These are phyloP conservation scores for Drosophila chauvacae DNA, from an alignment of 1,140 invertebrate species.

Conservation along the genomic window DNA sequence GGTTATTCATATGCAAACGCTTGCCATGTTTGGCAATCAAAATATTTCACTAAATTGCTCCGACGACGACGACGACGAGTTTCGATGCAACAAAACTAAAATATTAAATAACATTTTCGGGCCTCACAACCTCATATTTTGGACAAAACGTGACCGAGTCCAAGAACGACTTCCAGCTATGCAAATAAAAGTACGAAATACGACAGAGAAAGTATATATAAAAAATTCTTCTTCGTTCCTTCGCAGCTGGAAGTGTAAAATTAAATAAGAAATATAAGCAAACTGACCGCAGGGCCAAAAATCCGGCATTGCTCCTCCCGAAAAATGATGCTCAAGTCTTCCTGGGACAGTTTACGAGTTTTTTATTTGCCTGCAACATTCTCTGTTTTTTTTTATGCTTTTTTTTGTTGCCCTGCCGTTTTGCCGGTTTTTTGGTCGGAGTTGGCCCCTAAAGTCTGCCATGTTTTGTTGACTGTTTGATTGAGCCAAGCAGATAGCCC, in stretches of 20 bases:
- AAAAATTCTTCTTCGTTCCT: conserved; percentile 13
- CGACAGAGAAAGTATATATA: conserved; percentile 47
- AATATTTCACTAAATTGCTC: conserved; percentile 81
- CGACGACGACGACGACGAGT: conserved; percentile 9
- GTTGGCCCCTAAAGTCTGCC: conserved; percentile 43
- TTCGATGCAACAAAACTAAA: conserved; percentile 60
- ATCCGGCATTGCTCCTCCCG: background rate
- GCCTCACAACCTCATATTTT: conserved; percentile 40
- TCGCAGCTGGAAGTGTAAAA: conserved; percentile 62
- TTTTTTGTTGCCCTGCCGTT: conserved; percentile 16
- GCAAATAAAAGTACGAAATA: conserved; percentile 23
- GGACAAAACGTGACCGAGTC: conserved; percentile 71
- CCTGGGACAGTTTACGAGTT: conserved; percentile 61
- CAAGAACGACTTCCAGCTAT: conserved; percentile 22
- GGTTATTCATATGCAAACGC: conserved; percentile 80
- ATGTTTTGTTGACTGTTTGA: conserved; percentile 48
- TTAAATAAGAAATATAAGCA: conserved; percentile 78
- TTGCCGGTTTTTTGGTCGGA: conserved; percentile 6
- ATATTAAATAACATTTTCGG: conserved; percentile 75
- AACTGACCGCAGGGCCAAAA: conserved; percentile 66
- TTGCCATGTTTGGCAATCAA: conserved; percentile 77
- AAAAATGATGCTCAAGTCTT: conserved; percentile 11
- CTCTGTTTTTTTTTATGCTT: background rate
- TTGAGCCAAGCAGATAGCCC: conserved; percentile 60
- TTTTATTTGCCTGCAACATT: conserved; percentile 70